Evolutionary conservation across 1,140 invertebrate genomes (phyloP).

Genomic region (Zaprionus nigranus): DNA sequence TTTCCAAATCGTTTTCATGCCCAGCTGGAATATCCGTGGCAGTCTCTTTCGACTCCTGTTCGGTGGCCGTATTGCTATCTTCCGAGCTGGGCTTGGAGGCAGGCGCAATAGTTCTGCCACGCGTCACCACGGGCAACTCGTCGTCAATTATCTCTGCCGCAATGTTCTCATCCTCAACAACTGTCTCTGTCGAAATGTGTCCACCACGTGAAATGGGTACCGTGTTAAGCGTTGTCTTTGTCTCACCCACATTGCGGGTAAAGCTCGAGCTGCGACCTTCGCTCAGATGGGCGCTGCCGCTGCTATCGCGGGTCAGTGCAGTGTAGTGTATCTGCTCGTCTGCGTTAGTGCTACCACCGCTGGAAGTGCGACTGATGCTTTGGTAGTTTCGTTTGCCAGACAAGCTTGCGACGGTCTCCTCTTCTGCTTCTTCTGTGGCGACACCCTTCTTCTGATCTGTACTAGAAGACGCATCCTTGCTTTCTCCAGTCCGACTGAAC

Average conservation of each 20-base stretch:
- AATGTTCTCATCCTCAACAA: constrained; percentile 61
- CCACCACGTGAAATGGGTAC: constrained; percentile 53
- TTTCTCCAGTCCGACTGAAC: neutral
- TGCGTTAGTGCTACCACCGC: neutral
- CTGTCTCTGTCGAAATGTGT: constrained; percentile 33
- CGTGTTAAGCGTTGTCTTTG: neutral
- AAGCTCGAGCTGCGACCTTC: constrained; percentile 61
- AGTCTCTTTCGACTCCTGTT: constrained; percentile 55
- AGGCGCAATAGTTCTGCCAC: constrained; percentile 56
- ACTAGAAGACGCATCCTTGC: neutral
- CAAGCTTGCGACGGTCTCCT: neutral
- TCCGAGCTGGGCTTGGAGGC: constrained; percentile 30
- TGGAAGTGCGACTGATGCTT: constrained; percentile 19
- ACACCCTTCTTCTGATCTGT: neutral
- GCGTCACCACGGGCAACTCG: constrained; percentile 22
- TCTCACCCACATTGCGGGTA: constrained; percentile 35
- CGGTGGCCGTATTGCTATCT: constrained; percentile 64
- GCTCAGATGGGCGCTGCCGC: constrained; percentile 51
- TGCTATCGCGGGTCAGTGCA: constrained; percentile 50
- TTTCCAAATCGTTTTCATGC: neutral
- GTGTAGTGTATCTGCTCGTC: constrained; percentile 61
- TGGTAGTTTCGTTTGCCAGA: constrained; percentile 16
- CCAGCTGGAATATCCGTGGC: constrained; percentile 4
- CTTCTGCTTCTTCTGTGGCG: neutral
- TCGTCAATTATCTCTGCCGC: constrained; percentile 68